Evolutionary conservation across 1,140 invertebrate genomes (phyloP).

Genomic region (Ctenoplectra terminalis): DNA sequence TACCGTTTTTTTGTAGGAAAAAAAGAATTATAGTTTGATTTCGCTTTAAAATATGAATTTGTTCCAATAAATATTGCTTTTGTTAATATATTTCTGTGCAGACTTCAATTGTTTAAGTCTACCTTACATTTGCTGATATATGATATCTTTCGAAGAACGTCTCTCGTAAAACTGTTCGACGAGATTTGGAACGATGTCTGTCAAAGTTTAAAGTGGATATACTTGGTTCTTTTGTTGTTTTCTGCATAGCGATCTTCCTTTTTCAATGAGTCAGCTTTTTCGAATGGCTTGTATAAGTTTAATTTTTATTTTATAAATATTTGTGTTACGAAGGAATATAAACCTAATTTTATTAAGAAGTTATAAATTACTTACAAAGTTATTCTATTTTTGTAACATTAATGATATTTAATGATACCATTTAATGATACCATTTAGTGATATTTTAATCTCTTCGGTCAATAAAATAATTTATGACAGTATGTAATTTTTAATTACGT

Average conservation of each 20-base stretch:
- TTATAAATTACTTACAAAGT: background rate
- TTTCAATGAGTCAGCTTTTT: background rate
- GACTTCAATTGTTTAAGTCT: background rate
- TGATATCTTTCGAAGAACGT: background rate
- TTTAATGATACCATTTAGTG: no score
- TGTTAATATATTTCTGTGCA: background rate
- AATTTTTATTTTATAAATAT: no score
- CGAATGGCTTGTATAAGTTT: background rate
- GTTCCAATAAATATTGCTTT: background rate
- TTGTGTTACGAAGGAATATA: background rate
- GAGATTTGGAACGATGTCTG: slow-evolving; percentile 1
- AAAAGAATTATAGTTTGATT: no score
- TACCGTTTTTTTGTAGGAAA: no score
- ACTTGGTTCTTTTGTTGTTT: background rate
- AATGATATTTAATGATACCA: no score
- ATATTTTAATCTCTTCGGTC: background rate
- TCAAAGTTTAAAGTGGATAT: background rate
- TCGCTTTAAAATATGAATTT: background rate
- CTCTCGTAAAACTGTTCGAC: slow-evolving; percentile 15
- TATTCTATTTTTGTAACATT: background rate
- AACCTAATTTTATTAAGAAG: background rate
- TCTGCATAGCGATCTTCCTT: background rate
- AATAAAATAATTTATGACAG: background rate
- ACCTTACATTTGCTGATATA: background rate
- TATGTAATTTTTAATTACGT: background rate